phyloP scores from a whole-genome alignment of 2,888 invertebrate species.

The Nemapogon koenigi region DNA sequence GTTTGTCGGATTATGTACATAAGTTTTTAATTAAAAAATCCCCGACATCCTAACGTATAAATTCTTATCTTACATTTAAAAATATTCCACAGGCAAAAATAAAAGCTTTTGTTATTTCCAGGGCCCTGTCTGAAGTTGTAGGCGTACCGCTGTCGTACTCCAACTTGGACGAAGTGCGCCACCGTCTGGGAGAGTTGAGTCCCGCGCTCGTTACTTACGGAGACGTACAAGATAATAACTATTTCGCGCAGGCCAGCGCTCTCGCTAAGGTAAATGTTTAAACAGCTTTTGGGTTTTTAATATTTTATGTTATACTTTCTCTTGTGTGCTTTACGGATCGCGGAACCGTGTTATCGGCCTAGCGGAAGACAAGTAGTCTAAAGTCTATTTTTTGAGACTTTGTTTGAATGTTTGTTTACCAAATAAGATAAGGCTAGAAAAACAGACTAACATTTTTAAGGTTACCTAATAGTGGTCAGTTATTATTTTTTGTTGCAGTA shows the following conservation, averaged over 20 bases:
- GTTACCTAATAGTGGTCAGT: no score
- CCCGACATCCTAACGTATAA: not conserved
- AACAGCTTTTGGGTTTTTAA: not conserved
- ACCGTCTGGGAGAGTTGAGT: conserved; percentile 82
- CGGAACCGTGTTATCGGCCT: no score
- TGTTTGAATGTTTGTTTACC: no score
- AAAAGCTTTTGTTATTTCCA: conserved; percentile 21
- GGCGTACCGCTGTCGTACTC: conserved; percentile 84
- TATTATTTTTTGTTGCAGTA: no score
- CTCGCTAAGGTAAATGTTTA: conserved; percentile 56
- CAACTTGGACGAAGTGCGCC: conserved; percentile 80
- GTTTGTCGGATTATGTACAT: no score
- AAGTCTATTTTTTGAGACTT: no score
- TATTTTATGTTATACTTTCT: conserved; percentile 9
- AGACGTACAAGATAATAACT: conserved; percentile 83
- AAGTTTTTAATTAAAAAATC: no score
- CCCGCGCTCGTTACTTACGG: conserved; percentile 90
- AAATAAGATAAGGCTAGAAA: no score
- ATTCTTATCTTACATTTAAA: not conserved
- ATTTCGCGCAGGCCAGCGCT: conserved; percentile 79
- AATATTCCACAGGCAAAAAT: no score
- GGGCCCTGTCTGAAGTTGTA: conserved; percentile 92
- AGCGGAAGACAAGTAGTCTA: no score
- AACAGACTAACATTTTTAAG: no score
- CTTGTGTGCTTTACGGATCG: conserved; percentile 7